Base-by-base conservation (phyloP, 35 echinoderm and acorn worm genomes). In the Strongylocentrotus purpuratus region DNA sequence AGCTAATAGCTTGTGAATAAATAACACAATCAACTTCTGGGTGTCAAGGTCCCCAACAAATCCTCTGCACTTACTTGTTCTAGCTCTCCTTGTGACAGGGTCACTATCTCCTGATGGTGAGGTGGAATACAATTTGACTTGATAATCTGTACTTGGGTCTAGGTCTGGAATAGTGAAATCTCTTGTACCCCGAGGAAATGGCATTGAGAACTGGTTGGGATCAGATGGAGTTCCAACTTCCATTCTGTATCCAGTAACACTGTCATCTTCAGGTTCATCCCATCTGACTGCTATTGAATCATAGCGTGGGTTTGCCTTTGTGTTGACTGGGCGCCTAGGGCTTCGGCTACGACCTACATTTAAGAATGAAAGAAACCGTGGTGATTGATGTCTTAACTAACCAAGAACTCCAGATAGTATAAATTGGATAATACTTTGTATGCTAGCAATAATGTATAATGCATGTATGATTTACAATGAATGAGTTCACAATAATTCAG, bases 31-130 rank as follows among this genome's bases (percentile, higher is more conserved):
- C 10, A 14, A 55, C 50, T 55, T 55, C 0, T 55, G 15, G 11
- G 50, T 14, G 50, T 55, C 65, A 78, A 22, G 7, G 20, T 78
- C 22, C 10, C 18, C 22, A 78, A 78, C 22, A 78, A 78, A 28
- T 28, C 20, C 18, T 78, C 28, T 4, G 22, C 28, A 22, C 20
- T 78, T 28, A 78, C 65, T 78, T 78, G 65, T 78, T 78, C 28
- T 78, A 28, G 25, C 65, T 78, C 65, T 78, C 20, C 65, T 78
- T 78, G 20, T 78, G 65, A 78, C 20, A 78, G 65, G 65, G 7
- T 78, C 65, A n/a, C 65, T 78, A 78, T 78, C 65, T 78, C 65
- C 65, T n/a, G 65, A 78, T 78, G 65, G 65, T 78, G 65, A 78
- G 65, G 65, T 78, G 65, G 65, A 78, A 78, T 28, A 78, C 28